Evolutionary conservation across 2,888 invertebrate genomes (phyloP).

Genomic region (Cephonodes hylas): DNA sequence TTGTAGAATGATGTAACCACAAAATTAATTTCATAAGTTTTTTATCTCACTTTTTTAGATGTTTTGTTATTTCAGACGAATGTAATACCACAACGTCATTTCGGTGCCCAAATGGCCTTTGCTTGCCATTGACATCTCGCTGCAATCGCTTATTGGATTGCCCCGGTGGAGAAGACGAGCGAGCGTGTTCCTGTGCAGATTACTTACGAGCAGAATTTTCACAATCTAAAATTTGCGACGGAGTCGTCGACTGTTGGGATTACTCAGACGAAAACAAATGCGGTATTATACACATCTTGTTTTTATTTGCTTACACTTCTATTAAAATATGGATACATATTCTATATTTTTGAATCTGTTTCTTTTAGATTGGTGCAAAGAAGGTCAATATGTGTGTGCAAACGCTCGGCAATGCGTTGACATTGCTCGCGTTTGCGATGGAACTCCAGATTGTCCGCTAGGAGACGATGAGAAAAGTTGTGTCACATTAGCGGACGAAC

Average conservation of each 20-base stretch:
- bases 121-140: slow-evolving; percentile 83
- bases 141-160: slow-evolving; percentile 88
- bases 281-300: slow-evolving; percentile 81
- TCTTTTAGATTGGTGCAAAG: slow-evolving; percentile 85
- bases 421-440: slow-evolving; percentile 85
- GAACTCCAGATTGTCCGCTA: slow-evolving; percentile 85
- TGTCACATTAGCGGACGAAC: slow-evolving; percentile 82
- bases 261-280: slow-evolving; percentile 89
- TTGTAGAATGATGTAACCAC: slow-evolving; percentile 45
- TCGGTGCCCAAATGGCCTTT: slow-evolving; percentile 83
- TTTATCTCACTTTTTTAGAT: neutral
- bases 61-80: slow-evolving; percentile 43
- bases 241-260: slow-evolving; percentile 90
- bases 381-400: slow-evolving; percentile 87
- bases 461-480: slow-evolving; percentile 90
- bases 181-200: slow-evolving; percentile 88
- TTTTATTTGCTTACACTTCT: no score
- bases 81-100: slow-evolving; percentile 77
- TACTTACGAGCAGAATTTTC: slow-evolving; percentile 86
- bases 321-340: neutral
- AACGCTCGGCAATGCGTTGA: slow-evolving; percentile 86
- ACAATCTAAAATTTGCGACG: slow-evolving; percentile 88
- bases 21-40: slow-evolving; percentile 2
- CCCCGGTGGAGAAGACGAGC: slow-evolving; percentile 85
- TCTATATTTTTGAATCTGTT: neutral